These are phyloP conservation scores for Syrmaticus mikado DNA, from an alignment of 2,113 vertebrate species.

Conservation along the genomic window DNA sequence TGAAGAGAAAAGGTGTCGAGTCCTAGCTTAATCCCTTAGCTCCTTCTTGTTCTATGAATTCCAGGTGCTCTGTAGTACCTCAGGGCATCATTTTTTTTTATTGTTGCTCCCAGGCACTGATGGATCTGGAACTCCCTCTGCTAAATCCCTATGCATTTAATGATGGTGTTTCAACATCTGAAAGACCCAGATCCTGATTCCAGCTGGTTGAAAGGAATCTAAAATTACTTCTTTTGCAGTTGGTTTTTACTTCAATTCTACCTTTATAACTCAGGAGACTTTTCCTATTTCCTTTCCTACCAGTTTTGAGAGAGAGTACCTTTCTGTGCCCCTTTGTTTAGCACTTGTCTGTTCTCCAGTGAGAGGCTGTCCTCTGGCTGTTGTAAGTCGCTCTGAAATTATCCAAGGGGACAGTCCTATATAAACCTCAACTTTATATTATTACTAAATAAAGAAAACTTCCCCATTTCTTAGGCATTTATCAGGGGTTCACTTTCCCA, in stretches of 20 bases:
- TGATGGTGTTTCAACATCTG: neutral
- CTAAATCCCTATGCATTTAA: neutral
- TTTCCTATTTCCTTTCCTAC: constrained; percentile 3
- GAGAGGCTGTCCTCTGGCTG: neutral
- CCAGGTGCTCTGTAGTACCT: neutral
- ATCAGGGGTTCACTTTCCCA: constrained; percentile 20
- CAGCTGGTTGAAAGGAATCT: neutral
- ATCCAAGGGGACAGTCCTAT: neutral
- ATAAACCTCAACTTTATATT: constrained; percentile 16
- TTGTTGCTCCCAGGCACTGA: neutral
- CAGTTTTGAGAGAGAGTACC: neutral
- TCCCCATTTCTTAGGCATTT: neutral
- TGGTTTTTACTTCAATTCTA: neutral
- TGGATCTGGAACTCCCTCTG: neutral
- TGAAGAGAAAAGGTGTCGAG: neutral
- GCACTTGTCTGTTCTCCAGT: constrained; percentile 13
- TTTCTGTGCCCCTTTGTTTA: neutral
- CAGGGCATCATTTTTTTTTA: neutral
- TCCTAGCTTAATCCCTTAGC: neutral
- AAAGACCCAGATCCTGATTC: neutral
- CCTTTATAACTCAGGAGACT: constrained; percentile 53
- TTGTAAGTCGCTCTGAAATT: constrained; percentile 1
- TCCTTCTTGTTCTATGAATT: constrained; percentile 2
- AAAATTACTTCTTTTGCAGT: neutral
- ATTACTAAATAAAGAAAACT: neutral